Percentiles rank a stretch among this genome's conserved stretches.
Evolutionary conservation across 2,113 vertebrate genomes (phyloP).

Genomic region (Elgaria multicarinata): DNA sequence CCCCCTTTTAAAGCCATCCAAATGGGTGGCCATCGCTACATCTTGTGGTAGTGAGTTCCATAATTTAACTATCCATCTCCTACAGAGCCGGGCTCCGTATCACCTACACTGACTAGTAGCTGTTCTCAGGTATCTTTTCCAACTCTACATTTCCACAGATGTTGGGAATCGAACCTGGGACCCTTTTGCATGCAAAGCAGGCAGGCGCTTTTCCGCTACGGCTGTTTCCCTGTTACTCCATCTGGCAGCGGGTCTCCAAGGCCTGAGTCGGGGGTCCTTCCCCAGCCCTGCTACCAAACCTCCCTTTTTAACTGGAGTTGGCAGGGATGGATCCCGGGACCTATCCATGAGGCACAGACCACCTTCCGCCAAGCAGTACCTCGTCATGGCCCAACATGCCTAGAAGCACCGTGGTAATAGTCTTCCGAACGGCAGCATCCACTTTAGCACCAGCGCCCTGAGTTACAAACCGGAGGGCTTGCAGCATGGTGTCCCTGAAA

Average conservation of each 20-base stretch:
- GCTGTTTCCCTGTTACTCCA: background rate
- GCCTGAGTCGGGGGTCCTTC: background rate
- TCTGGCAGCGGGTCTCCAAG: background rate
- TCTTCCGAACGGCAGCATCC: constrained; percentile 90
- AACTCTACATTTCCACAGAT: background rate
- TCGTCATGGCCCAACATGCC: constrained; percentile 98
- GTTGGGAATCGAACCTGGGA: background rate
- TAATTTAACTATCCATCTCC: no score
- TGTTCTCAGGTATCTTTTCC: background rate
- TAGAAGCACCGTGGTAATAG: constrained; percentile 85
- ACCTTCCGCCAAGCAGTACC: constrained; percentile 74
- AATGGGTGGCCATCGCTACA: no score
- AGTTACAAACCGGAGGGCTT: constrained; percentile 94
- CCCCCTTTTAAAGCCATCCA: no score
- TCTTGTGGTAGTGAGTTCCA: no score
- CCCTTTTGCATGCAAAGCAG: background rate
- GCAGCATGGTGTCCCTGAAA: constrained; percentile 95
- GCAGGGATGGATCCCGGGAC: no score
- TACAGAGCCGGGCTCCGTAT: no score
- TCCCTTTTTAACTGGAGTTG: background rate
- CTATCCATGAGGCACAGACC: no score
- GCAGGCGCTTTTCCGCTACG: background rate
- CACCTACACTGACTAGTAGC: no score
- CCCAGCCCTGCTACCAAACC: background rate
- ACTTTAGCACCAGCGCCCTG: constrained; percentile 95